Evolutionary conservation across 1,140 invertebrate genomes (phyloP).

Genomic region (Nephila pilipes): DNA sequence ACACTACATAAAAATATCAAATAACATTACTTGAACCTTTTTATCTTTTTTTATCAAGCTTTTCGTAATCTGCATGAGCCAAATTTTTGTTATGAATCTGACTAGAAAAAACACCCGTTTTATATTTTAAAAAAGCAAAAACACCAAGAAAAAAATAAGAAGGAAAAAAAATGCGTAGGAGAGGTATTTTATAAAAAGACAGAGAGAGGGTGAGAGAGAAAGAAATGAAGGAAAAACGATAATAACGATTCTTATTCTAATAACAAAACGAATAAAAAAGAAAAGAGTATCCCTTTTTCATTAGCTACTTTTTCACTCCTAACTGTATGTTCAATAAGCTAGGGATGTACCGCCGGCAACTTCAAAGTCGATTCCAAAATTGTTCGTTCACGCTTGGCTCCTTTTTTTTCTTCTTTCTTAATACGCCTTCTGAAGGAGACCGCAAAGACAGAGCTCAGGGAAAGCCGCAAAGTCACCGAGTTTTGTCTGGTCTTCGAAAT

Average conservation of each 20-base stretch:
- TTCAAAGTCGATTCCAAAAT: slow-evolving; percentile 53
- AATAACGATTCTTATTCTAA: slow-evolving; percentile 29
- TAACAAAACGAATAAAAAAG: neutral
- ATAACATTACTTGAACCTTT: neutral
- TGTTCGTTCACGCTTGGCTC: slow-evolving; percentile 60
- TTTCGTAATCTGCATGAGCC: neutral
- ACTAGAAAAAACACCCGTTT: neutral
- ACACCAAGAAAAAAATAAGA: neutral
- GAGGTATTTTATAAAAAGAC: neutral
- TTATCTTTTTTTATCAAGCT: neutral
- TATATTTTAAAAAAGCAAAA: neutral
- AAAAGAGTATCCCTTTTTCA: slow-evolving; percentile 36
- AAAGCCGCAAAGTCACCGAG: neutral
- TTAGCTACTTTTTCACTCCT: slow-evolving; percentile 34
- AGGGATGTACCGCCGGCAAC: slow-evolving; percentile 41
- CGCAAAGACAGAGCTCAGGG: slow-evolving; percentile 24
- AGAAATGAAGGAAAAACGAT: slow-evolving; percentile 5
- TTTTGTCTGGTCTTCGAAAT: slow-evolving; percentile 45
- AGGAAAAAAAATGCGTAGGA: neutral
- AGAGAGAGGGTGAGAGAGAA: neutral
- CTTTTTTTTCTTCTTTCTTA: neutral
- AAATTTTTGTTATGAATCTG: neutral
- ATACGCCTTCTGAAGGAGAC: slow-evolving; percentile 6
- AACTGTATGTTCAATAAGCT: neutral
- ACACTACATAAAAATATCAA: neutral